phyloP scores from a whole-genome alignment of 2,888 invertebrate species.

The Cremastinae sp. region DNA sequence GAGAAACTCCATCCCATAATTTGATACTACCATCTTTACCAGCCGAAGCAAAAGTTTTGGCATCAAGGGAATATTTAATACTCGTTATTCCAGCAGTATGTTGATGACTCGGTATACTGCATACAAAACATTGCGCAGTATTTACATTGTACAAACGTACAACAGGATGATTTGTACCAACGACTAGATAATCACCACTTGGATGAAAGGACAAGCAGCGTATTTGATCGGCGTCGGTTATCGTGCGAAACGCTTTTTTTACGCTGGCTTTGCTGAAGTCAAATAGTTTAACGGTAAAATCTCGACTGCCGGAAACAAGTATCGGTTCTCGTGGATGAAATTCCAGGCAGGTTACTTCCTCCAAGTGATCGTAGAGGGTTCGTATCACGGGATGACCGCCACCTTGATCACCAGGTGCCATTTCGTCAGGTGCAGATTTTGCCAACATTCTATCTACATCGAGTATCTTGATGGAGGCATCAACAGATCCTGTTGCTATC shows the following conservation, averaged over 20 bases:
- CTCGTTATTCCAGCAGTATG: conserved; percentile 89
- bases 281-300: conserved; percentile 97
- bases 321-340: conserved; percentile 98
- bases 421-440: conserved; percentile 96
- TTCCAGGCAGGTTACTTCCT: conserved; percentile 97
- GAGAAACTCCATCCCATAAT: conserved; percentile 98
- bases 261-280: conserved; percentile 99
- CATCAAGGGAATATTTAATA: conserved; percentile 88
- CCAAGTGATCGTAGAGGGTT: conserved; percentile 97
- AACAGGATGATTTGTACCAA: conserved; percentile 95
- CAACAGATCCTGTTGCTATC: conserved; percentile 98
- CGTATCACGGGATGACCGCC: conserved; percentile 99
- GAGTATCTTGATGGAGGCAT: conserved; percentile 99
- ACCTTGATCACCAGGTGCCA: conserved; percentile 90
- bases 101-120: conserved; percentile 92
- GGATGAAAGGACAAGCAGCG: conserved; percentile 97
- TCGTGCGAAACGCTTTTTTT: conserved; percentile 97
- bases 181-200: conserved; percentile 95
- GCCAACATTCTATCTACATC: conserved; percentile 99
- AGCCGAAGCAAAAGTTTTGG: conserved; percentile 89
- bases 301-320: conserved; percentile 96
- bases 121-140: conserved; percentile 97
- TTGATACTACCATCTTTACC: conserved; percentile 97
- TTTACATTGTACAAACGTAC: conserved; percentile 96
- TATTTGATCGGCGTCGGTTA: conserved; percentile 96